Base-by-base conservation (phyloP, 2,888 invertebrate genomes). In the Tanytarsus gracilentus region DNA sequence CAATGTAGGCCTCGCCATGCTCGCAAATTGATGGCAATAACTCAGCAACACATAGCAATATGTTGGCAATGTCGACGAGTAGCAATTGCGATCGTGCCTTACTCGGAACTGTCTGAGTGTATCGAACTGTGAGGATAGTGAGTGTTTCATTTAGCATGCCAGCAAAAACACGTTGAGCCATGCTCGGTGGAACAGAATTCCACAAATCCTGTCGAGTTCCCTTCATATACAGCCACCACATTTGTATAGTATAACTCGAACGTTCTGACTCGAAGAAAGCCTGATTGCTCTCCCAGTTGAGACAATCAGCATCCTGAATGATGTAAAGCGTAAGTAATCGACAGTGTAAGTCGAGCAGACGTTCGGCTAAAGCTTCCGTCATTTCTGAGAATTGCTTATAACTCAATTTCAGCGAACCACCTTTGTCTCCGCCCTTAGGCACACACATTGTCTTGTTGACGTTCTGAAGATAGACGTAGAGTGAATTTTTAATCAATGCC, bases 91-190 rank as follows among this genome's bases (percentile, higher is more conserved):
- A 78, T 70, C 78, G 77, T 66, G 70, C 80, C 66, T 75, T 77
- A 67, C 77, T 84, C 64, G 81, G 85, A 67, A 78, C 76, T 33
- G 85, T 84, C 84, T 89, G 86, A 36, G 86, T 84, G 71, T 89
- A 90, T 64, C 90, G 79, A 2, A 87, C 84, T 2, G 86, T 84
- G 39, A 90, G 72, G 66, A 91, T 88, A 1, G 86, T 86, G 7
- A 91, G 74, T 0, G 89, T 88, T 72, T 91, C 90, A 67, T 90
- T 90, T 1, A 91, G 74, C 84, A 90, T 88, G 3, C 89, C 90
- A 2, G 87, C 83, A 66, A 88, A 87, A 55, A 91, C 85, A 64
- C 89, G 78, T 68, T 89, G 88, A 0, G 90, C 89, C 84, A 89
- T 88, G 70, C 86, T 84, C 0, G 90, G 90, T 0, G 91, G 89